Evolutionary conservation across 2,888 invertebrate genomes (phyloP).

Genomic region (Pachymerium ferrugineum): DNA sequence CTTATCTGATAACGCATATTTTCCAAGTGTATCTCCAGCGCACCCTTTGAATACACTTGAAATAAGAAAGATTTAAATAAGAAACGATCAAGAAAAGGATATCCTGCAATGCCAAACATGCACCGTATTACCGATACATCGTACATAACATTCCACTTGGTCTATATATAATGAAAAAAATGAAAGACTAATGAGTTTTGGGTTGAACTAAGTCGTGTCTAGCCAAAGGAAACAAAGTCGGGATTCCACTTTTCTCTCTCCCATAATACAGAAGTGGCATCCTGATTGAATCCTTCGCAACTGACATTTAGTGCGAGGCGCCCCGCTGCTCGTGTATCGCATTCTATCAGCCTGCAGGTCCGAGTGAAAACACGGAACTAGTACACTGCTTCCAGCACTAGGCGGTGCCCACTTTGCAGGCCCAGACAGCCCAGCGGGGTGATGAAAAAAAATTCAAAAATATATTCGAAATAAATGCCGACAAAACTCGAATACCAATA

Average conservation of each 20-base stretch:
- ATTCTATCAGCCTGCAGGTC: conserved; percentile 13
- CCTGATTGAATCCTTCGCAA: conserved; percentile 13
- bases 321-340: conserved; percentile 7
- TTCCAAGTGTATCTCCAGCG: too few species aligned
- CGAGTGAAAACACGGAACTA: conserved; percentile 13
- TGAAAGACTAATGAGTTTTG: conserved; percentile 13
- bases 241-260: conserved; percentile 13
- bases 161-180: conserved; percentile 6
- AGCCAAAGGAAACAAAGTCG: conserved; percentile 13
- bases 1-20: too few species aligned
- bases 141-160: background rate
- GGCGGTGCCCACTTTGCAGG: conserved; percentile 13
- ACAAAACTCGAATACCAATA: conserved; percentile 8
- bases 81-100: background rate
- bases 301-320: conserved; percentile 5
- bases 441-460: background rate
- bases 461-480: background rate
- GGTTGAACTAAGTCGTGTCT: conserved; percentile 9
- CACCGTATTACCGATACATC: background rate
- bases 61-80: background rate
- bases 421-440: conserved; percentile 7
- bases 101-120: background rate
- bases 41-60: too few species aligned
- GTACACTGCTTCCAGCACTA: conserved; percentile 13
- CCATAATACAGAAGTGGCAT: conserved; percentile 13